Conservation (phyloP, 2,113 vertebrate genomes). For the Grammomys dolichurus region DNA sequence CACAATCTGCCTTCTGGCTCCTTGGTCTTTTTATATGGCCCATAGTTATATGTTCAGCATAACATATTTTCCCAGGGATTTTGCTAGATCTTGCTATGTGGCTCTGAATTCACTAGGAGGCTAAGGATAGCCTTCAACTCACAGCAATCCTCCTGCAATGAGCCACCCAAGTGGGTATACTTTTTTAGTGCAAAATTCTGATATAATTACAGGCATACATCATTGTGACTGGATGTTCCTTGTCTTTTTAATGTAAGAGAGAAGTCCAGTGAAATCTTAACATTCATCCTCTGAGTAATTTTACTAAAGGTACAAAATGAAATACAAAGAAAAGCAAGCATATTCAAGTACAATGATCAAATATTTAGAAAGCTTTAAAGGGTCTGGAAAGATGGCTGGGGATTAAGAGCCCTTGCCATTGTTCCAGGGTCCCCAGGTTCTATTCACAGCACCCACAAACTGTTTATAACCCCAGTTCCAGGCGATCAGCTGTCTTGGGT, state of each 20-base stretch:
- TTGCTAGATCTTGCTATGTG: no score
- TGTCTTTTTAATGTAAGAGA: not conserved
- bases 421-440: not conserved
- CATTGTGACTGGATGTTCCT: not conserved
- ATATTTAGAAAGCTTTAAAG: conserved; percentile 7
- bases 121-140: not conserved
- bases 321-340: conserved; percentile 49
- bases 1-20: not conserved
- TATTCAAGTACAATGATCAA: conserved; percentile 28
- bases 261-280: not conserved
- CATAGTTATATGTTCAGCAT: not conserved
- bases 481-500: not conserved
- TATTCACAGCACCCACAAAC: not conserved
- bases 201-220: not conserved
- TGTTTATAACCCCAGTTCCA: not conserved
- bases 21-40: not conserved
- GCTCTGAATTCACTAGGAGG: not conserved
- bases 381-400: not conserved
- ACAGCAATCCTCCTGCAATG: not conserved
- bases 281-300: not conserved
- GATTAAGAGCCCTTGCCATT: not conserved
- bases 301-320: not conserved
- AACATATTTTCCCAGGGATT: not conserved
- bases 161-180: not conserved
- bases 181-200: not conserved